Conservation (phyloP, 2,888 invertebrate species). For the Hoplodrina ambigua region DNA sequence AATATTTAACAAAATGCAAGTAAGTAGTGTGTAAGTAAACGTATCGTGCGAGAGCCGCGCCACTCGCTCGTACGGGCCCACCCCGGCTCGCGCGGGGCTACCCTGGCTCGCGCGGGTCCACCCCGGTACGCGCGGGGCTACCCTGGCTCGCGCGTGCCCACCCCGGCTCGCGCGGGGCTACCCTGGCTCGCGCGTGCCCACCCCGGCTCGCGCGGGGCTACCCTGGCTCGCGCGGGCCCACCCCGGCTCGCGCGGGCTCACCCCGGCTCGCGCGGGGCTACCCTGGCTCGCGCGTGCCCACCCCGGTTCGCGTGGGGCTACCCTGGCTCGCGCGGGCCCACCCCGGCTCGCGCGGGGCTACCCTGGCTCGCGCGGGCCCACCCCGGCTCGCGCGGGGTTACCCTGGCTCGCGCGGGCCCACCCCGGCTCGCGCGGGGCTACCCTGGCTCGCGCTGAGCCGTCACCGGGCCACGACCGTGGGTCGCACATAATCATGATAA, state of each 20-base stretch:
- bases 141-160: slow-evolving; percentile 2
- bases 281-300: slow-evolving; percentile 2
- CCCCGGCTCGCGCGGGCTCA: background rate
- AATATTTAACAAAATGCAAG: slow-evolving; percentile 51
- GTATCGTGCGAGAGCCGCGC: slow-evolving; percentile 13
- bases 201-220: no score
- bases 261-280: background rate
- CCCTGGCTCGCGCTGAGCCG: background rate
- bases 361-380: slow-evolving; percentile 6
- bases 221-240: slow-evolving; percentile 6
- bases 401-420: background rate
- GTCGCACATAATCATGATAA: slow-evolving; percentile 44
- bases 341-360: no score
- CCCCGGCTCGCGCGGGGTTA: background rate
- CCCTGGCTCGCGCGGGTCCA: background rate
- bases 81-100: background rate
- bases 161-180: background rate
- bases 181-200: background rate
- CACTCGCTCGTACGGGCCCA: slow-evolving; percentile 4
- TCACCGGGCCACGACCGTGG: background rate
- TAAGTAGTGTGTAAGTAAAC: slow-evolving; percentile 31
- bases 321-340: background rate
- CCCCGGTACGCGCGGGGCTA: no score
- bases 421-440: no score
- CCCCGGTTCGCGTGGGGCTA: background rate